Conservation (phyloP, 1,140 invertebrate genomes). For the Aethina tumida region DNA sequence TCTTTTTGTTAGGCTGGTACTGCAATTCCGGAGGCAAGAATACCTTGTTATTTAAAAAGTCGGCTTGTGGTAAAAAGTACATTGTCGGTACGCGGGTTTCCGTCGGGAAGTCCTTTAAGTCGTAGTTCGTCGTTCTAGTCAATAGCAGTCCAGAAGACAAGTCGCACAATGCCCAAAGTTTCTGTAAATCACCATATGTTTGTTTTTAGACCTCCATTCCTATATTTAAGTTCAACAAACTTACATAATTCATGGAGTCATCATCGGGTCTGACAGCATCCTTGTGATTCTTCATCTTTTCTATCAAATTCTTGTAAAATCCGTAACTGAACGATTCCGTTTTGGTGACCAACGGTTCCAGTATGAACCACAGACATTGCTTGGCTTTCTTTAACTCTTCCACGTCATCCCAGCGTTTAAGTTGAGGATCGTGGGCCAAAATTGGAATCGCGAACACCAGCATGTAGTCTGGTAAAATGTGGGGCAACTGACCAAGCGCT, state of each 20-base stretch:
- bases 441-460: constrained; percentile 89
- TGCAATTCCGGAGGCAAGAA: constrained; percentile 61
- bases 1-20: constrained; percentile 42
- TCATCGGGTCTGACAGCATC: constrained; percentile 77
- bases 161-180: constrained; percentile 94
- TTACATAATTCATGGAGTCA: constrained; percentile 69
- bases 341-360: constrained; percentile 87
- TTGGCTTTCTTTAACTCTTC: constrained; percentile 66
- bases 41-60: constrained; percentile 59
- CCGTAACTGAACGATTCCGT: constrained; percentile 91
- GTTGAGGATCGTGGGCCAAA: constrained; percentile 81
- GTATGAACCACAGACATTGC: constrained; percentile 84
- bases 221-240: constrained; percentile 24
- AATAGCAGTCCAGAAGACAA: constrained; percentile 82
- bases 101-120: constrained; percentile 78
- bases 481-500: constrained; percentile 63
- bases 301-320: constrained; percentile 91
- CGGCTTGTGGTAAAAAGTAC: constrained; percentile 68
- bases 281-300: constrained; percentile 86
- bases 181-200: constrained; percentile 47
- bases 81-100: constrained; percentile 77
- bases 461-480: constrained; percentile 92
- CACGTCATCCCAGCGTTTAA: constrained; percentile 58
- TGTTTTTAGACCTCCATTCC: background rate
- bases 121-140: constrained; percentile 76